Evolutionary conservation across 2,888 invertebrate species (phyloP), one percentile per base, ranked within the genome.

Genomic region (Drosophila mettleri): DNA sequence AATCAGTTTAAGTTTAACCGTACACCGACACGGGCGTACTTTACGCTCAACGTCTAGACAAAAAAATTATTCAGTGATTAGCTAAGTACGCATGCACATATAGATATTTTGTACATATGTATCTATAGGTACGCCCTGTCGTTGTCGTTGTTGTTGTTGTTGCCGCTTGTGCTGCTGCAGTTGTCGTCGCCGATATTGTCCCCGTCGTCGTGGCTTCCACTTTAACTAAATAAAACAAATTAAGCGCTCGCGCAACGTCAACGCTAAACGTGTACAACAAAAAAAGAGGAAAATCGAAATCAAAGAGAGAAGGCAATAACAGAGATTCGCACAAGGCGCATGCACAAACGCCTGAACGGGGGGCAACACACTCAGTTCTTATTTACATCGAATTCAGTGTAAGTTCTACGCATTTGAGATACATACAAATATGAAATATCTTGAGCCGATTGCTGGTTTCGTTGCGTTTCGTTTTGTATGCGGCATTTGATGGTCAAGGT

Each of bases 401-500:
- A 75, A 75, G 75, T 75, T 57, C 5, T 46, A 65, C 57, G 46
- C 51, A 69, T 53, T 49, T 52, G 48, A 65, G 54, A 66, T 70
- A 75, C 58, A 53, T 63, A 63, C 34, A 38, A 29, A 49, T 52
- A 36, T 43, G 27, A 31, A 43, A 55, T 64, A 68, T 71, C 53
- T 60, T 58, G 14, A 41, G 16, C 43, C 46, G 46, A 69, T 75
- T 60, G 55, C 59, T 62, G 29, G 36, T 43, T 62, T 55, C 36
- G 38, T 16, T 34, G 51, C 31, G 34, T 43, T 62, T 43, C 36
- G 52, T 38, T 38, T 52, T 43, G 63, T 41, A 48, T 72, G 46
- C 52, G 61, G 63, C 51, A 51, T 79, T 75, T 80, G 86, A 69
- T 80, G 86, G 86, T 83, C 86, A 83, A 83, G 83, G 83, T 83